Base-by-base conservation (phyloP, 1,140 invertebrate species). In the Portunus trituberculatus region DNA sequence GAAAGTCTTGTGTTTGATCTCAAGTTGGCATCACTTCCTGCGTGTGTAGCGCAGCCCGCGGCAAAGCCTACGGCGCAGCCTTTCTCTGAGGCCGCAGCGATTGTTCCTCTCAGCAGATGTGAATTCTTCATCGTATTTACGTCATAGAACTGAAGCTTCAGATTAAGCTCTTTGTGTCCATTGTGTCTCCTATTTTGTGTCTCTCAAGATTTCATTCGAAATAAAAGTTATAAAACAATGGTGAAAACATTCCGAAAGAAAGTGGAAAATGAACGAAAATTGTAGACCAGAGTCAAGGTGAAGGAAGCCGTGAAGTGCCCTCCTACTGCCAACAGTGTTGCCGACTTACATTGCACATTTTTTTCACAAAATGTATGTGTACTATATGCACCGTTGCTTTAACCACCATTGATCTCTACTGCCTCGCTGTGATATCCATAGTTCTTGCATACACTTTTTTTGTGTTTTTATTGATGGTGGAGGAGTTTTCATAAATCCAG, bases 241-340 rank as follows among this genome's bases (percentile, higher is more conserved):
- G 20, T 76, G 20, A 76, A 76, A n/a, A n/a, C 67, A 76, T n/a
- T 48, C 7, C 83, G 92, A 93, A 84, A 20, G 7, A 93, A 84
- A 31, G 20, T 87, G 92, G 25, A 16, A 93, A 86, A 29, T 87
- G 92, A 29, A 59, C 92, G 92, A 93, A 93, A 12, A 31, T 4
- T 25, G 52, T 83, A 52, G 92, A 31, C 12, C 28, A 29, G 25
- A 4, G 7, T 20, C 10, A 25, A 6, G 76, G 31, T 82, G 83
- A 87, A 93, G 92, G 92, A 93, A 93, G 92, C 92, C 82, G 45
- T 48, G 82, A 86, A 93, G 92, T 93, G 92, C 83, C 92, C 92
- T 87, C 92, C 92, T 93, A 87, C 83, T 93, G 92, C 92, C 92
- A 86, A 14, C 92, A 59, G 92, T 93, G 92, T 93, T 93, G 92